These are phyloP conservation scores for Anoplolepis gracilipes DNA, from an alignment of 1,140 invertebrate genomes.

Conservation along the genomic window DNA sequence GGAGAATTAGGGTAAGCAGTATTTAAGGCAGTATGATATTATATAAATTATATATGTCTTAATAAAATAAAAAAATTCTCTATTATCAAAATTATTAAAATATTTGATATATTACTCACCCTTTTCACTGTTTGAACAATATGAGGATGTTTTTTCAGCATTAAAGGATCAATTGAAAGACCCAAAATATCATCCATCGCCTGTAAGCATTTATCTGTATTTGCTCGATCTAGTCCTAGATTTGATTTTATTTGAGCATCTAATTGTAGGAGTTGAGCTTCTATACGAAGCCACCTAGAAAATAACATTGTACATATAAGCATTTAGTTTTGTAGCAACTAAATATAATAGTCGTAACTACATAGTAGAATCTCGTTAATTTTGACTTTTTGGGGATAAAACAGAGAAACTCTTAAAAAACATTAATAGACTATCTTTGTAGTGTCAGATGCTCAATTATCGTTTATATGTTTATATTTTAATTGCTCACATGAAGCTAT, in stretches of 20 bases:
- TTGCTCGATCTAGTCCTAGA: constrained; percentile 88
- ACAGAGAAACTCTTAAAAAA: no score
- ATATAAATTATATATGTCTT: no score
- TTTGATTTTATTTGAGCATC: constrained; percentile 91
- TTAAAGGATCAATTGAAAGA: constrained; percentile 90
- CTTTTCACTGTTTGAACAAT: constrained; percentile 92
- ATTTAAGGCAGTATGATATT: no score
- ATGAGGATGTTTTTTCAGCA: constrained; percentile 94
- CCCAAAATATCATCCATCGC: constrained; percentile 88
- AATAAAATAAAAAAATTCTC: background rate
- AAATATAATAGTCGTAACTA: no score
- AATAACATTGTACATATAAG: constrained; percentile 64
- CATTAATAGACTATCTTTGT: no score
- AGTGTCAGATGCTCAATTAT: no score
- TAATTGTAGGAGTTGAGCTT: constrained; percentile 90
- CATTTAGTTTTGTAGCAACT: background rate
- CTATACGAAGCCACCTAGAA: constrained; percentile 88
- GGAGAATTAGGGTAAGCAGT: no score
- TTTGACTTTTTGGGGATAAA: no score
- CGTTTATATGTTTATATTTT: no score
- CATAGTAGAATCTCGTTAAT: no score
- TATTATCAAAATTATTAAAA: background rate
- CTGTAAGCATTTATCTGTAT: constrained; percentile 88
- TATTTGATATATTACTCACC: constrained; percentile 66
- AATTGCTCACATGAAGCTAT: no score